phyloP scores from a whole-genome alignment of 2,113 vertebrate genomes.

The Globicephala melas region DNA sequence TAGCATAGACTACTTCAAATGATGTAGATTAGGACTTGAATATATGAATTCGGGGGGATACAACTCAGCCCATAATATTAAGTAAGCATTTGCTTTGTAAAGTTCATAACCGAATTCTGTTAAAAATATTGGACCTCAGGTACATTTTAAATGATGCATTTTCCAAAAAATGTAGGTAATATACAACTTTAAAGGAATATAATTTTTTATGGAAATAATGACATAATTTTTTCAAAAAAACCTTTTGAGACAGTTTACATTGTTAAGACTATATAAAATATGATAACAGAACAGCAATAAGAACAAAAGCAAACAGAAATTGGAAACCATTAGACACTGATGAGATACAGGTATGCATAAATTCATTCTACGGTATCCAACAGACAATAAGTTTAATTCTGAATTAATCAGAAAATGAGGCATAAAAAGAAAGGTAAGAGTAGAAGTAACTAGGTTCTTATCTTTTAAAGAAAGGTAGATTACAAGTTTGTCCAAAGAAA shows the following conservation, averaged over 20 bases:
- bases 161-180: not conserved
- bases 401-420: not conserved
- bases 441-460: not conserved
- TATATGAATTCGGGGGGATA: not conserved
- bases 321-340: not conserved
- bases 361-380: not conserved
- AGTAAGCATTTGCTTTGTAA: not conserved
- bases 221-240: not conserved
- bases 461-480: not conserved
- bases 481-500: not conserved
- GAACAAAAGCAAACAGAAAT: not conserved
- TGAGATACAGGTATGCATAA: not conserved
- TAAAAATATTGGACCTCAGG: not conserved
- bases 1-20: conserved; percentile 68
- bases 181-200: not conserved
- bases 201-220: not conserved
- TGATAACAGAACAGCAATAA: not conserved
- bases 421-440: not conserved
- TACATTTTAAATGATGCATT: not conserved
- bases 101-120: not conserved
- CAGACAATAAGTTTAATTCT: not conserved
- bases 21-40: not conserved
- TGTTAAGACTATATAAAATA: not conserved
- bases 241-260: not conserved
- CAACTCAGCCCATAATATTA: not conserved